Percentiles rank a stretch among this genome's conserved stretches.
Conservation (phyloP, 2,888 invertebrate species). For the Unio delphinus region DNA sequence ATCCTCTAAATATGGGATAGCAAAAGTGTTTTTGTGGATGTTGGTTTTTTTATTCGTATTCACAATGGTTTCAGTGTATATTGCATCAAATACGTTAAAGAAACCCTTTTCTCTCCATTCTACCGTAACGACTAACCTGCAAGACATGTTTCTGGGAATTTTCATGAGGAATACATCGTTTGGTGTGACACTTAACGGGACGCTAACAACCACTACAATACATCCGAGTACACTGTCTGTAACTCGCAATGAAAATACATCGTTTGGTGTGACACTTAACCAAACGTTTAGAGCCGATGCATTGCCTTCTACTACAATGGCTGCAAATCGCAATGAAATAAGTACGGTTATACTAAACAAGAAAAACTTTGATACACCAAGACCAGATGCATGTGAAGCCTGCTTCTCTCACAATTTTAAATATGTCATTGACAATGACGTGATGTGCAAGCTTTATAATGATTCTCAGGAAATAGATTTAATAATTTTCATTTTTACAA, state of each 20-base stretch:
- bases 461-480: conserved; percentile 16
- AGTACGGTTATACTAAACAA: conserved; percentile 28
- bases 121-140: conserved; percentile 15
- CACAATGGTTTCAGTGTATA: no score
- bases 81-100: no score
- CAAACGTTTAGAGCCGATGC: conserved; percentile 22
- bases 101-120: no score
- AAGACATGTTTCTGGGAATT: conserved; percentile 48
- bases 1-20: no score
- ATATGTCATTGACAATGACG: conserved; percentile 22
- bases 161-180: conserved; percentile 32
- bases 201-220: conserved; percentile 19
- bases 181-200: conserved; percentile 1
- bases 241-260: conserved; percentile 3
- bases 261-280: no score
- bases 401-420: conserved; percentile 29
- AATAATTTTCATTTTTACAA: conserved; percentile 25
- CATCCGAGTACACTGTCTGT: conserved; percentile 16
- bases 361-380: background rate
- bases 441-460: conserved; percentile 16
- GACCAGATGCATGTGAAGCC: conserved; percentile 11
- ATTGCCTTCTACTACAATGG: conserved; percentile 15
- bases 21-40: no score
- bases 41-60: no score
- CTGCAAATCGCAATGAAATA: conserved; percentile 10